These are phyloP conservation scores for Fissipunctia ypsillon DNA, from an alignment of 2,888 invertebrate genomes.

Conservation along the genomic window DNA sequence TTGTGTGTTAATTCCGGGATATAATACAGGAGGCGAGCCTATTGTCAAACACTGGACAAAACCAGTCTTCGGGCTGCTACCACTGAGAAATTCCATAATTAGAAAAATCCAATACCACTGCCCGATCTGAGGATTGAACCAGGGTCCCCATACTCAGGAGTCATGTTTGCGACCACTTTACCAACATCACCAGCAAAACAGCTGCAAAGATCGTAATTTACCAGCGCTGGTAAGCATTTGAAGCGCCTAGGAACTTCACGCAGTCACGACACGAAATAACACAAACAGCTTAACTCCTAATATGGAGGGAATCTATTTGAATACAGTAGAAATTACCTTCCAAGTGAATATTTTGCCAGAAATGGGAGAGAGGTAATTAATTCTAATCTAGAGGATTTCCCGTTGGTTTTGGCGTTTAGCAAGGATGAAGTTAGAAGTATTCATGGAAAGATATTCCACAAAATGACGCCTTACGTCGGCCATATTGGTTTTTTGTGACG, in stretches of 20 bases:
- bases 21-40: too few species aligned
- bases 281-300: constrained; percentile 50
- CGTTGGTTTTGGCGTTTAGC: constrained; percentile 15
- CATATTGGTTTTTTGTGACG: background rate
- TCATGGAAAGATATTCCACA: background rate
- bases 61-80: too few species aligned
- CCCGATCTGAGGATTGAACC: too few species aligned
- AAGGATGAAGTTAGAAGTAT: background rate
- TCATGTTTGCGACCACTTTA: background rate
- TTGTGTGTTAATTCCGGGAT: too few species aligned
- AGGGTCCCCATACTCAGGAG: background rate
- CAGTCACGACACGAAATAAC: constrained; percentile 64
- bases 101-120: too few species aligned
- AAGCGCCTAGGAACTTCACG: constrained; percentile 33
- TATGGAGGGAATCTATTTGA: constrained; percentile 58
- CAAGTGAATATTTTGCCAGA: constrained; percentile 41
- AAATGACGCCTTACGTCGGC: background rate
- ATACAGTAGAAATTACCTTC: constrained; percentile 64
- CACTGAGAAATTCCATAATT: too few species aligned
- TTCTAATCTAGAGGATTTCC: constrained; percentile 24
- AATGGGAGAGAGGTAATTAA: constrained; percentile 55
- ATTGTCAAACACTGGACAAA: too few species aligned
- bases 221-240: constrained; percentile 37
- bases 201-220: constrained; percentile 9
- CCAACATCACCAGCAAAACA: background rate